phyloP scores from a whole-genome alignment of 2,888 invertebrate genomes.

The Cerastis rubricosa region DNA sequence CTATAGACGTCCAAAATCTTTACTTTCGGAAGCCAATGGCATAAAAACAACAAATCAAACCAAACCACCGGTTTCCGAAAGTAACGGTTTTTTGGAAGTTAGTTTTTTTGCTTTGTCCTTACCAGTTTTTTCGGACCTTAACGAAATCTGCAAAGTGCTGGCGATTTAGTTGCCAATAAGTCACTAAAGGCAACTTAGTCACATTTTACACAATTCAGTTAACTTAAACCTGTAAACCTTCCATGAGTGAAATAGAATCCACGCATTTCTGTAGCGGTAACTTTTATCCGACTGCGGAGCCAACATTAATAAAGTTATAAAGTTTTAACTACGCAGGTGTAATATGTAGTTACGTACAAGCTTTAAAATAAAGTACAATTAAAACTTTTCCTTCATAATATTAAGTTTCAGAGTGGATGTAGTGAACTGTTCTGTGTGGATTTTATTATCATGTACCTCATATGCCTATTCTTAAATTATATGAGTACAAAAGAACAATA shows the following conservation, averaged over 20 bases:
- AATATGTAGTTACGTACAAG: background rate
- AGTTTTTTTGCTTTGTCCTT: background rate
- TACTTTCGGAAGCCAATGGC: no score
- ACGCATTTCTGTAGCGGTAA: constrained; percentile 8
- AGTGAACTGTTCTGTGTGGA: no score
- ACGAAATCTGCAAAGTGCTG: background rate
- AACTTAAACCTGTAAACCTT: background rate
- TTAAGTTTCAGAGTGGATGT: background rate
- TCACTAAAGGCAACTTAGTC: constrained; percentile 32
- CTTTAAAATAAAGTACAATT: constrained; percentile 26
- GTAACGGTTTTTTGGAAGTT: no score
- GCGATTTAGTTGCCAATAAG: constrained; percentile 14
- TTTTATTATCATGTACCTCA: background rate
- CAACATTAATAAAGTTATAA: constrained; percentile 20
- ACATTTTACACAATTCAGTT: constrained; percentile 10
- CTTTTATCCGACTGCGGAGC: background rate
- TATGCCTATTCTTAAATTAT: background rate
- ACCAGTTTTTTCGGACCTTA: background rate
- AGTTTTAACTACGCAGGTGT: constrained; percentile 14
- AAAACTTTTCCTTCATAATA: constrained; percentile 4
- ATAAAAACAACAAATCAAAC: no score
- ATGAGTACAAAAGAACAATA: background rate
- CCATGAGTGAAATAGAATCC: constrained; percentile 42
- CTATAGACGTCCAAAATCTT: no score
- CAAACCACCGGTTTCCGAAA: no score